These are phyloP conservation scores for Clostera curtula DNA, from an alignment of 2,888 invertebrate species.

Conservation along the genomic window DNA sequence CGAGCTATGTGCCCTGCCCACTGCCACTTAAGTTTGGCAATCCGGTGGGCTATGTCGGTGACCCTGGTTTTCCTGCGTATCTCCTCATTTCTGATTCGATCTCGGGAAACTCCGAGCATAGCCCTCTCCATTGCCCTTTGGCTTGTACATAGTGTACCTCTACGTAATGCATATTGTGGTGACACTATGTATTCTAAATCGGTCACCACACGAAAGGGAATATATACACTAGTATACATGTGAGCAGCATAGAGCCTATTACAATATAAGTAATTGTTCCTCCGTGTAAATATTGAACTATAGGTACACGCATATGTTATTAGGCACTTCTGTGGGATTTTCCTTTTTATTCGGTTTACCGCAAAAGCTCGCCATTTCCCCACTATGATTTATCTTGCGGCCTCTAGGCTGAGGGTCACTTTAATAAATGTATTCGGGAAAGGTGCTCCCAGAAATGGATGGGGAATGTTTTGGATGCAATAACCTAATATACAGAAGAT, in stretches of 20 bases:
- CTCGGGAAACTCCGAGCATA: too few species aligned
- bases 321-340: constrained; percentile 36
- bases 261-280: too few species aligned
- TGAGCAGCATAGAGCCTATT: constrained; percentile 1
- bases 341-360: constrained; percentile 56
- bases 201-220: too few species aligned
- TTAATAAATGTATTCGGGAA: constrained; percentile 71
- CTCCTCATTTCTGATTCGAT: too few species aligned
- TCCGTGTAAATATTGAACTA: constrained; percentile 1
- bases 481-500: constrained; percentile 53
- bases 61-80: too few species aligned
- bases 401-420: constrained; percentile 67
- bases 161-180: too few species aligned
- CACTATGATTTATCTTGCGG: constrained; percentile 71
- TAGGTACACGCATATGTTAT: constrained; percentile 17
- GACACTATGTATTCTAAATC: too few species aligned
- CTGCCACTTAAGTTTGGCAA: too few species aligned
- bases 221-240: constrained; percentile 6
- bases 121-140: too few species aligned
- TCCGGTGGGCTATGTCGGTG: too few species aligned
- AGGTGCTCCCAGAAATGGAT: constrained; percentile 59
- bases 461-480: constrained; percentile 56
- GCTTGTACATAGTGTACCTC: too few species aligned
- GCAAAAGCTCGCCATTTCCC: constrained; percentile 58
- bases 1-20: too few species aligned